Conservation (phyloP, 2,888 invertebrate species). For the Eledone cirrhosa region DNA sequence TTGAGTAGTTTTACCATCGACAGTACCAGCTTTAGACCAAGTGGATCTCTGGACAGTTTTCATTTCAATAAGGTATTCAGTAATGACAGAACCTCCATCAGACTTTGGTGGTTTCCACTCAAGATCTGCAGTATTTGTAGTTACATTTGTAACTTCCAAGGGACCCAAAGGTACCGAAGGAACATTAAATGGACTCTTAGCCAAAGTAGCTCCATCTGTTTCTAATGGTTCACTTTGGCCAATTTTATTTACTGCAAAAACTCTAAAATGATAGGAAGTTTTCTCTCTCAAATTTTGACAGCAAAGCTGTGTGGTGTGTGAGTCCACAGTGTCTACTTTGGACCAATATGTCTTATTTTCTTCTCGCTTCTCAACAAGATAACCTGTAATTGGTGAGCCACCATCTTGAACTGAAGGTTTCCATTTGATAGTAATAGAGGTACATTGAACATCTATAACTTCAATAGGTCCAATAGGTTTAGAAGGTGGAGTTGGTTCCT, state of each 20-base stretch:
- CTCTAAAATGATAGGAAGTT: constrained; percentile 68
- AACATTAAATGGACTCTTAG: constrained; percentile 56
- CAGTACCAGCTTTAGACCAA: constrained; percentile 36
- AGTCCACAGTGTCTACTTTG: constrained; percentile 89
- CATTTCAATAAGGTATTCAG: constrained; percentile 50
- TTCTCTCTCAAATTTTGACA: constrained; percentile 58
- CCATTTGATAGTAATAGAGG: constrained; percentile 64
- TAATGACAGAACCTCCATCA: constrained; percentile 56
- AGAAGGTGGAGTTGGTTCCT: constrained; percentile 46
- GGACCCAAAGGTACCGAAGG: constrained; percentile 45
- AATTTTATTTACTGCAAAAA: constrained; percentile 50
- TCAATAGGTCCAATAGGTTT: constrained; percentile 54
- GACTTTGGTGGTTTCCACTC: constrained; percentile 51
- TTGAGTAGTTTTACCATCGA: constrained; percentile 43
- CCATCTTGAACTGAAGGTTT: constrained; percentile 85
- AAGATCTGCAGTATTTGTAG: constrained; percentile 47
- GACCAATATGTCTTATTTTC: constrained; percentile 71
- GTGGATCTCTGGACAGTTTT: constrained; percentile 72
- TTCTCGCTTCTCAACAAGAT: constrained; percentile 62
- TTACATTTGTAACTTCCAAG: constrained; percentile 34
- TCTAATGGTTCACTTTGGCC: constrained; percentile 73
- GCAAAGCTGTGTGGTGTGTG: constrained; percentile 54
- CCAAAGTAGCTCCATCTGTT: constrained; percentile 45
- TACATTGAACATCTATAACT: constrained; percentile 56
- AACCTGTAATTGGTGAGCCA: constrained; percentile 74